Evolutionary conservation across 1,140 invertebrate species (phyloP), one percentile per base, ranked within the genome.

Genomic region (Diorhabda sublineata): DNA sequence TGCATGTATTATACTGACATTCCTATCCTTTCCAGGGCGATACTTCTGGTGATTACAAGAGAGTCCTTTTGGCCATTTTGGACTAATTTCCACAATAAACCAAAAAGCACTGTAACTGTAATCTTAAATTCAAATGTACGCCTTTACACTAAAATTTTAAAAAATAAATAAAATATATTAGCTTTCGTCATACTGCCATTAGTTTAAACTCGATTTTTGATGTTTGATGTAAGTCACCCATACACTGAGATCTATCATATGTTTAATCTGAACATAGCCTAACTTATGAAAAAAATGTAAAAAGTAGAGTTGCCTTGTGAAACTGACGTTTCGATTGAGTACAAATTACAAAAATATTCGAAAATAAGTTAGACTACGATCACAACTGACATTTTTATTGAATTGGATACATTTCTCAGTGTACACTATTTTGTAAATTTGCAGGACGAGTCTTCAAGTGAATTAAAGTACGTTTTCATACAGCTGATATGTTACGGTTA

Each of bases 31-130:
- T 91, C 70, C 87, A 95, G 90, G 91, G 89, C 74, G 94, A 97
- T 81, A 96, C 93, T 69, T 94, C 92, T 75, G 94, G 94, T 71
- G 92, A 96, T 86, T 96, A 95, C 87, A 95, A 92, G 85, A 90
- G 89, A 83, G 88, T 93, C 76, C 87, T 96, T 76, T 85, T 95
- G 78, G 89, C 91, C 74, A 83, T 96, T 77, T 86, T 94, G 85
- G 84, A 89, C 84, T 87, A 89, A 77, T 71, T 73, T 71, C 74
- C 67, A 58, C 61, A 57, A 26, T n/a, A 61, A 71, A 71, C 61
- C 58, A 60, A 68, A 69, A 68, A 68, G 73, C 75, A 72, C 76
- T 73, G 73, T 74, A 67, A 71, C 68, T 73, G 69, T 73, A 72
- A 68, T 71, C 69, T 58, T 70, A 65, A 61, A 66, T 70, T 65